Evolutionary conservation across 30 jellyfish, hydroid and myxozoan species (phyloP), one percentile per base, ranked within the genome.

Genomic region (Aurelia coerulea): DNA sequence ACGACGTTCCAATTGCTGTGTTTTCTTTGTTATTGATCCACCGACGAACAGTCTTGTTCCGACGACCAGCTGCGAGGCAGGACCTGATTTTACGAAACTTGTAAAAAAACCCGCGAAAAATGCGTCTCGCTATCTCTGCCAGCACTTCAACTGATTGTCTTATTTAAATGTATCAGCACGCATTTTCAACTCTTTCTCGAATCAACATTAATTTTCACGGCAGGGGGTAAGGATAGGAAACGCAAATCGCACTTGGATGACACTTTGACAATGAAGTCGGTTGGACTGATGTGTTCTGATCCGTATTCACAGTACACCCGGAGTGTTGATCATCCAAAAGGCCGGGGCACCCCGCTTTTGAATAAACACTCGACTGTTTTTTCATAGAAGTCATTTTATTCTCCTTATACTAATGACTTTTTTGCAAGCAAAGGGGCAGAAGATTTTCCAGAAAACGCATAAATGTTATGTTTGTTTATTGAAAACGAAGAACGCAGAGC

Each of bases 211-310:
- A 84, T 74, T 84, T 74, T 54, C 93, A 41, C 93, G 62, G 93
- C 93, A 84, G 87, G 93, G 88, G 81, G 92, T 68, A 49, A 29
- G 62, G 70, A 73, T 73, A 73, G 93, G 93, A 84, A 84, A 73
- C 88, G 85, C 34, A 52, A 49, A 62, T 84, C 76, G 70, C 81
- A 66, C 93, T 73, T 84, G 41, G 83, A 62, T 74, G 93, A 84
- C 93, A 84, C 93, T 84, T 84, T 84, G 88, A 84, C 93, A 73
- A 73, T 84, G 51, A 64, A 50, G 93, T 49, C 84, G 83, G 93
- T 87, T 62, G 73, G 93, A 86, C 68, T 74, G 86, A 75, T 34
- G 93, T 14, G 93, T 19, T 62, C 34, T 84, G 8, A 59, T 62
- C 93, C 71, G 19, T 29, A 46, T 18, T 59, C 93, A 32, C 93